Evolutionary conservation across 2,888 invertebrate genomes (phyloP), one percentile per base, ranked within the genome.

Genomic region (Pachycephus smyrnensis): DNA sequence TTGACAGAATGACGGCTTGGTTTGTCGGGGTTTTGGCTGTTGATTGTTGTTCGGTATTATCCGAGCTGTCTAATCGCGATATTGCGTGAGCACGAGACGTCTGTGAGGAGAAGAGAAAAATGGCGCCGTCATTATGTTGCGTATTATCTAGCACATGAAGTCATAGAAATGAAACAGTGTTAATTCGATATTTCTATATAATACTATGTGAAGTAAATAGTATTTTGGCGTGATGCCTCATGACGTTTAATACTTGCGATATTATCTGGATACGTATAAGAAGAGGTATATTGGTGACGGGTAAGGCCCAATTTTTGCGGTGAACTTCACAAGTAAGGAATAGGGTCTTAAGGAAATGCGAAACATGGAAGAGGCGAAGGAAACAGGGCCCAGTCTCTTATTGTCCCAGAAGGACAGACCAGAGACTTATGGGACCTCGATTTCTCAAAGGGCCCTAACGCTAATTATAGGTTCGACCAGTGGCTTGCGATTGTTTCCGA

Each of bases 381-480:
- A 80, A 84, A 83, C 79, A 81, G 81, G 78, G 73, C 40, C 76
- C 55, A 55, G 55, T 55, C 23, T 76, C 77, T 80, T 75, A 79
- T 82, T 81, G 77, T 81, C 73, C 73, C 80, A 69, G 35, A 23
- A 71, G 77, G 80, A 23, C 23, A 75, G 77, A 79, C 71, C 79
- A 33, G 83, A 84, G 86, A 88, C 84, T 86, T 84, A 82, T 83
- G 83, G 78, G 82, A 80, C 80, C 78, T 80, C 78, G 80, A 86
- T 82, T 80, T 80, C 73, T 80, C 81, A 84, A 85, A 85, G 85
- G 86, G 86, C 86, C 84, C 85, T 82, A 55, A 82, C 83, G 81
- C 89, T 90, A 90, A 90, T 90, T 90, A 90, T 89, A 87, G 87
- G 84, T 85, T 87, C 86, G 23, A 85, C 83, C 84, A 84, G 83